These are phyloP conservation scores for Tapirus indicus DNA, from an alignment of 2,797 vertebrate species.

Conservation along the genomic window DNA sequence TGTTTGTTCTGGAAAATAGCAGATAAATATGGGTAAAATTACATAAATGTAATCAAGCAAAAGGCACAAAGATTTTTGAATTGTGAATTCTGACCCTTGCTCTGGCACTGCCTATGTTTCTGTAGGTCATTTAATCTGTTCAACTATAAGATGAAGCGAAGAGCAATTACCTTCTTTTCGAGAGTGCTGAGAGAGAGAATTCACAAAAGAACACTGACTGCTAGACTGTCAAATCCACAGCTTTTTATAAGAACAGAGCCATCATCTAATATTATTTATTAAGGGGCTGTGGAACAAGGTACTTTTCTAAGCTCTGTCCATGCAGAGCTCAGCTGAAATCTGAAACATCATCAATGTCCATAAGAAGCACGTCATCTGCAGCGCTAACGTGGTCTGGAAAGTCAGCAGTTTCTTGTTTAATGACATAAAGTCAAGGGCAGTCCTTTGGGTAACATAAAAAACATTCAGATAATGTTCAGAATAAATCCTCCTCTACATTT, in stretches of 20 bases:
- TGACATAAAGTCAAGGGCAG: background rate
- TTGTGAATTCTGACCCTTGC: background rate
- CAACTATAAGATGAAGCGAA: background rate
- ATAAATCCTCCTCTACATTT: background rate
- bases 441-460: background rate
- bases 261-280: background rate
- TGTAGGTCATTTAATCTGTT: background rate
- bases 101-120: background rate
- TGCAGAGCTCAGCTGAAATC: background rate
- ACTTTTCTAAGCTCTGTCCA: background rate
- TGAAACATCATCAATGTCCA: background rate
- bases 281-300: background rate
- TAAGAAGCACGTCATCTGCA: background rate
- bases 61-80: background rate
- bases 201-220: background rate
- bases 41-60: background rate
- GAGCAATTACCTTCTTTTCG: background rate
- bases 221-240: background rate
- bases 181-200: background rate
- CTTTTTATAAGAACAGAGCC: background rate
- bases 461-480: background rate
- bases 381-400: background rate
- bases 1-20: constrained; percentile 14
- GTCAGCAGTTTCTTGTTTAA: constrained; percentile 12
- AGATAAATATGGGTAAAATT: background rate